Evolutionary conservation across 2,113 vertebrate species (phyloP), one percentile per base, ranked within the genome.

Genomic region (Calidris pygmaea): DNA sequence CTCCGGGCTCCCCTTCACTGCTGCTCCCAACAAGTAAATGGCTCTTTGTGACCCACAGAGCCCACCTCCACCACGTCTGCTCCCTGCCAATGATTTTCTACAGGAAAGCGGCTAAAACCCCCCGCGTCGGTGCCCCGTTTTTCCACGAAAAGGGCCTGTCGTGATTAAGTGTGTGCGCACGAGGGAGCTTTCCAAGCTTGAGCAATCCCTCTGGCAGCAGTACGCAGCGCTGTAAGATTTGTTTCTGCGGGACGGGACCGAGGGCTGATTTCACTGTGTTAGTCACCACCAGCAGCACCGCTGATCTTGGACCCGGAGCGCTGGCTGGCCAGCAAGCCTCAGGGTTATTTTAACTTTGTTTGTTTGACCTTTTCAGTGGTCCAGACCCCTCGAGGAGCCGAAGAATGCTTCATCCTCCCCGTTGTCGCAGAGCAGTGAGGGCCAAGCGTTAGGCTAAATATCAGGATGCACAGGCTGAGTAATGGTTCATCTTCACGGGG

Each of bases 191-290:
- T 98, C 97, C 98, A 98, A 75, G 89, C 81, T 98, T 98, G 95
- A 97, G 98, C 97, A 98, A 98, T 98, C 94, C 94, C 52, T 98
- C 93, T 98, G 98, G 98, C 98, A 95, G 73, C 80, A 62, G 93
- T 29, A 34, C 8, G 3, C 79, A 72, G 60, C 1, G 14, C 96
- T 89, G 26, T 87, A 81, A 94, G 97, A 73, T 92, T 92, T 95
- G 92, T 95, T 98, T 91, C 87, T 87, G 81, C 35, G 18, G 62
- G 8, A 27, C 32, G 13, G 83, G 85, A 95, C 95, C 60, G 4
- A 95, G 87, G 95, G 77, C 90, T 93, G 94, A 95, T 65, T 96
- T 94, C 91, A 96, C 56, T 84, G 96, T 93, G 56, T 98, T 97
- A 98, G 97, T 98, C 98, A 97, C 96, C 96, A 73, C 50, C 88